Evolutionary conservation across 2,113 vertebrate species (phyloP).

Genomic region (Ceyx melanurus): DNA sequence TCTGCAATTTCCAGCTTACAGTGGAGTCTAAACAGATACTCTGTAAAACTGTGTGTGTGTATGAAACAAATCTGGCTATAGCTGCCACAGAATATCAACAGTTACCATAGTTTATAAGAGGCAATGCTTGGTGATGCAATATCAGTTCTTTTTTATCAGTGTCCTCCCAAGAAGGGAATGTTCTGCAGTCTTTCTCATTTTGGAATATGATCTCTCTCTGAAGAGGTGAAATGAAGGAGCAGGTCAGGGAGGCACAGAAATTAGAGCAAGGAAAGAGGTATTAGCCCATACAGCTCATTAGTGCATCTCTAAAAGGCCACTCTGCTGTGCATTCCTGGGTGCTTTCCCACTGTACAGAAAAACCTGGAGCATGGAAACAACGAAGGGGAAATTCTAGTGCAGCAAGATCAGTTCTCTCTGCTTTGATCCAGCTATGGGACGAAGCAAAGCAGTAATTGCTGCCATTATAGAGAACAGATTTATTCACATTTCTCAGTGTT

Average conservation of each 20-base stretch:
- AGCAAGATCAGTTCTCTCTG: slow-evolving; percentile 17
- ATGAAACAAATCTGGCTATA: background rate
- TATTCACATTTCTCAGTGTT: slow-evolving; percentile 61
- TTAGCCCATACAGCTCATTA: slow-evolving; percentile 13
- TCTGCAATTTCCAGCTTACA: background rate
- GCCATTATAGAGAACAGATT: slow-evolving; percentile 47
- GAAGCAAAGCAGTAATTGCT: slow-evolving; percentile 58
- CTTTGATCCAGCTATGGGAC: slow-evolving; percentile 50
- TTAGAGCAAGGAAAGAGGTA: slow-evolving; percentile 11
- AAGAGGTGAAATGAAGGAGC: background rate
- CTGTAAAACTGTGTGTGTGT: background rate
- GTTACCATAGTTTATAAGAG: background rate
- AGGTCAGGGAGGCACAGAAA: background rate
- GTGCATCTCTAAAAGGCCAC: background rate
- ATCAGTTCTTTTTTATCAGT: background rate
- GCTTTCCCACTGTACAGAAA: slow-evolving; percentile 12
- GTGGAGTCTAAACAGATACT: background rate
- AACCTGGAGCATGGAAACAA: background rate
- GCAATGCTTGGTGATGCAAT: background rate
- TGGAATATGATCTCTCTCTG: background rate
- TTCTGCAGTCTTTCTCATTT: background rate
- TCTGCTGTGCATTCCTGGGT: slow-evolving; percentile 9
- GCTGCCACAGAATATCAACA: background rate
- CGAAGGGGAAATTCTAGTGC: background rate
- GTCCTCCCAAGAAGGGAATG: background rate